Evolutionary conservation across 2,888 invertebrate species (phyloP).

Genomic region (Noctua janthe): DNA sequence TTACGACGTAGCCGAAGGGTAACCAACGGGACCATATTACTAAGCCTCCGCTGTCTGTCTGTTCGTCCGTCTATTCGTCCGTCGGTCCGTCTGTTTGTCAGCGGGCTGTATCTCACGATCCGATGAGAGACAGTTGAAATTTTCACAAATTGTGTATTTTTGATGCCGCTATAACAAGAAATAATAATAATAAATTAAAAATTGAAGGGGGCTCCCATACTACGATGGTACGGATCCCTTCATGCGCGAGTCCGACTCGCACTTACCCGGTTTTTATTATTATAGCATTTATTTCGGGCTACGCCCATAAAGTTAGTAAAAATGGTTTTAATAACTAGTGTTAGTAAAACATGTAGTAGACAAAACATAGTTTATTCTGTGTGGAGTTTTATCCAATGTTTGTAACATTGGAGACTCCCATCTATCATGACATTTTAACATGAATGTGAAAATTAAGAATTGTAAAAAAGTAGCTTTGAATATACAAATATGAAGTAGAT

Average conservation of each 20-base stretch:
- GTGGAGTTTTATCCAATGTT: neutral
- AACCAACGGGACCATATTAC: no score
- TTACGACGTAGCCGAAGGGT: neutral
- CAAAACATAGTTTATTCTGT: neutral
- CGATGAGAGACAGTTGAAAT: no score
- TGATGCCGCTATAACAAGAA: no score
- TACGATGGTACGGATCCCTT: no score
- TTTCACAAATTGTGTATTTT: no score
- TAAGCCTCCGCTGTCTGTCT: no score
- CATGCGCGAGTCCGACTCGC: no score
- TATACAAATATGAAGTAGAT: neutral
- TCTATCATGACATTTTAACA: neutral
- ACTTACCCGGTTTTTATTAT: neutral
- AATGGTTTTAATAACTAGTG: neutral
- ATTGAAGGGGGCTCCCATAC: no score
- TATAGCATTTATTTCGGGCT: neutral
- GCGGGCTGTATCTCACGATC: no score
- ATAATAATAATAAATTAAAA: no score
- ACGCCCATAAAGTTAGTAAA: neutral
- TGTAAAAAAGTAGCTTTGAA: neutral
- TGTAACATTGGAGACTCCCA: neutral
- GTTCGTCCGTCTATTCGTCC: no score
- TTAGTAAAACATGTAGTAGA: neutral
- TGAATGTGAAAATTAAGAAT: neutral
- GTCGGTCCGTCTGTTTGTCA: no score